Evolutionary conservation across 2,888 invertebrate genomes (phyloP), one percentile per base, ranked within the genome.

Genomic region (Neelides folsomi): DNA sequence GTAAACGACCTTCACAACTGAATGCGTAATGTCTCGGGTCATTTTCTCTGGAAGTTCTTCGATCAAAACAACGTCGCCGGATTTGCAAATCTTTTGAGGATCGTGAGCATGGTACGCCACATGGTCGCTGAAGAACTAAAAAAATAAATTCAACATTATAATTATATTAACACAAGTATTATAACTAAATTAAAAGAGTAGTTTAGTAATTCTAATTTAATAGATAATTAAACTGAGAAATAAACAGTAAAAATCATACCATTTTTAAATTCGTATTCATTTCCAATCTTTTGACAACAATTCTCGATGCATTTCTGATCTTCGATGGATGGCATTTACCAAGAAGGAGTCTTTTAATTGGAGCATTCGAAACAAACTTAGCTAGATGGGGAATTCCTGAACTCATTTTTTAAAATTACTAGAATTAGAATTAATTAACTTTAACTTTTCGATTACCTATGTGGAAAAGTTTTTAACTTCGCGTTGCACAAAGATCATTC

Each of bases 61-160:
- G 60, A 89, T 81, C 12, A 90, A 72, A 4, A 87, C 87, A 43
- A 86, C 75, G 67, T 90, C 90, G 1, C 89, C 89, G 9, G 81
- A 77, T 72, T 86, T 86, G 67, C 86, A 86, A 44, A 76, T 66
- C 64, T 82, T 80, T 1, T 80, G 68, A 0, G 86, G 86, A 73
- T 90, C 89, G 67, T 83, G 76, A 38, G 86, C 88, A 66, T 81
- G 86, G 54, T 80, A 73, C 62, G 77, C 80, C 59, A 81, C 78
- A 59, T 80, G 77, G 69, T 82, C 81, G 59, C 76, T 76, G 66
- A 88, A 89, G 68, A 86, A 86, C 88, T 88, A 70, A 45, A 76
- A 76, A 47, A 39, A 53, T 55, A 51, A 43, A 51, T 20, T 38
- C 19, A 53, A 39, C 41, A 44, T 39, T 40, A 34, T n/a, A 15